Conservation (phyloP, 2,888 invertebrate genomes). For the Phyllotreta cruciferae region DNA sequence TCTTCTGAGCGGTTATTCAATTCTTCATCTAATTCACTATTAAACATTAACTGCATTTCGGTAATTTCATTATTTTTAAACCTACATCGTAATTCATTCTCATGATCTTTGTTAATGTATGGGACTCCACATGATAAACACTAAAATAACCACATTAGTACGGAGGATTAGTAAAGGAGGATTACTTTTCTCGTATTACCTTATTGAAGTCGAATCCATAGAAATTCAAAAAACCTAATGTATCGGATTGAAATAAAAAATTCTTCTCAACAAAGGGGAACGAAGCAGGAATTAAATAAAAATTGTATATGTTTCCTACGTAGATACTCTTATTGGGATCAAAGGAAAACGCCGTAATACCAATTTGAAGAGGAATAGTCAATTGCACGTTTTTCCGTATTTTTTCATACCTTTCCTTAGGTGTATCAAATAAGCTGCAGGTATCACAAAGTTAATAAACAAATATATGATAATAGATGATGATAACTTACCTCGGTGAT, state of each 20-base stretch:
- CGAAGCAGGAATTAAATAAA: constrained; percentile 71
- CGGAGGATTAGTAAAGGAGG: constrained; percentile 7
- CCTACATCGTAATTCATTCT: constrained; percentile 50
- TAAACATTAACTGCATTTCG: constrained; percentile 53
- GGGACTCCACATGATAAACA: constrained; percentile 73
- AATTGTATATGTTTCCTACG: constrained; percentile 69
- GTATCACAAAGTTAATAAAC: neutral
- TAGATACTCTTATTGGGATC: constrained; percentile 67
- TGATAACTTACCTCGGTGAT: constrained; percentile 46
- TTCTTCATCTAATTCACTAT: constrained; percentile 38
- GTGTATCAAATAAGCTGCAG: constrained; percentile 68
- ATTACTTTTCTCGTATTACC: constrained; percentile 59
- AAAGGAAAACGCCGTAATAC: constrained; percentile 71
- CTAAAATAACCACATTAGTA: constrained; percentile 59
- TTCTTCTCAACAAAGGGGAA: constrained; percentile 68
- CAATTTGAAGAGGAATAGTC: constrained; percentile 73
- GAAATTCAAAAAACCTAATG: constrained; percentile 68
- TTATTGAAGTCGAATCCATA: constrained; percentile 79
- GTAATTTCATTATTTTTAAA: constrained; percentile 54
- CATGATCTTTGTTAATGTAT: constrained; percentile 68
- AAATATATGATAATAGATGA: constrained; percentile 4
- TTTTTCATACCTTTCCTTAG: constrained; percentile 64
- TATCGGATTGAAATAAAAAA: constrained; percentile 70
- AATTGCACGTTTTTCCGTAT: constrained; percentile 60
- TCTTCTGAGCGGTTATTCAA: constrained; percentile 54